These are phyloP conservation scores for Ranitomeya imitator DNA, from an alignment of 2,113 vertebrate species.

Conservation along the genomic window DNA sequence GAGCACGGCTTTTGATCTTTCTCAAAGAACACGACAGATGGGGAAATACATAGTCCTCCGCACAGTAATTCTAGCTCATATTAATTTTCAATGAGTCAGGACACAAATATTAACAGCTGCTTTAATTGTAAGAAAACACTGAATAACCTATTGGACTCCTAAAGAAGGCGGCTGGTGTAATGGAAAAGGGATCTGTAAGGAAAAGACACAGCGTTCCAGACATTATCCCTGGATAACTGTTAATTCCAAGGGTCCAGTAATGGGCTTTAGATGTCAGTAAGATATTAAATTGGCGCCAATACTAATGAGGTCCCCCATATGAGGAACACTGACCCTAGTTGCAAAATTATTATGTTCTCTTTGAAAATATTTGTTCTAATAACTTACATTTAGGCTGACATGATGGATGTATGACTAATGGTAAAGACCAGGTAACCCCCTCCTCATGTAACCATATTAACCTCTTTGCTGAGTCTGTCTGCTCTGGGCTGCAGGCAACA, in stretches of 20 bases:
- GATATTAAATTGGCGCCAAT: background rate
- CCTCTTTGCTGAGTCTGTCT: slow-evolving; percentile 3
- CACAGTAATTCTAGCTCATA: slow-evolving; percentile 19
- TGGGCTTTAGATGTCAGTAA: background rate
- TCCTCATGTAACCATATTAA: background rate
- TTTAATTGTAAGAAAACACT: slow-evolving; percentile 35
- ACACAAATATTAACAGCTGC: slow-evolving; percentile 34
- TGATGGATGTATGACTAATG: background rate
- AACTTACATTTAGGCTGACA: background rate
- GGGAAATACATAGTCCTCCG: slow-evolving; percentile 1
- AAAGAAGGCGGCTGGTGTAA: slow-evolving; percentile 10
- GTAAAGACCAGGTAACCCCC: background rate
- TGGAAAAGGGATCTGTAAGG: slow-evolving; percentile 26
- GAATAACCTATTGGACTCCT: slow-evolving; percentile 3
- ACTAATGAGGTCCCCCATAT: background rate
- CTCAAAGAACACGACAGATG: background rate
- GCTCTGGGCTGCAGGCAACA: background rate
- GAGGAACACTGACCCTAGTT: background rate
- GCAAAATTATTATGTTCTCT: background rate
- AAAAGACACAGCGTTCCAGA: slow-evolving; percentile 2
- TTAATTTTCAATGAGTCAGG: slow-evolving; percentile 21
- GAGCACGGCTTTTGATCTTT: background rate
- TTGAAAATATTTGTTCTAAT: background rate
- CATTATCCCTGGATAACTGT: slow-evolving; percentile 22
- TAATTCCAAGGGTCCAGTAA: slow-evolving; percentile 13